Evolutionary conservation across 2,888 invertebrate species (phyloP), one percentile per base, ranked within the genome.

Genomic region (Papilio elwesi): DNA sequence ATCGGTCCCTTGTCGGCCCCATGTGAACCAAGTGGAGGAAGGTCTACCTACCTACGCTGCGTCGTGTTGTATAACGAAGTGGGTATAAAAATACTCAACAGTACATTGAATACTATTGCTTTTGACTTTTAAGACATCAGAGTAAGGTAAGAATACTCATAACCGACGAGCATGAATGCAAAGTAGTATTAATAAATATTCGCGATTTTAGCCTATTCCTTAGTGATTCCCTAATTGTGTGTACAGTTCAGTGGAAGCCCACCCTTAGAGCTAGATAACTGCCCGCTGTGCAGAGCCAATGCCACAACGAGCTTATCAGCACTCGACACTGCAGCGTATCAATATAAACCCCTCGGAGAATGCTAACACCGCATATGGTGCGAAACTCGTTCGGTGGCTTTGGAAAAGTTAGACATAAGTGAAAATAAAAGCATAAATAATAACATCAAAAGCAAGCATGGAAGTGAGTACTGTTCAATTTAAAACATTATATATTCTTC

Each of bases 191-290:
- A 26, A 26, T 26, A 26, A 4, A 26, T 2, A 26, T 26, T 26
- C 26, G 26, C 4, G 26, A 26, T 26, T 1, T 26, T 2, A 4
- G 26, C 26, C 26, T 51, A 51, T 0, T 13, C 13, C n/a, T n/a
- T 51, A n/a, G n/a, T 51, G n/a, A n/a, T 0, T n/a, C n/a, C 8
- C 3, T n/a, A 51, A 3, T 51, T 26, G 16, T 55, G 9, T 55
- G 26, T 55, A 55, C 55, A 15, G 53, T 55, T 26, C 38, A 38
- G 38, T 57, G 57, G 11, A 57, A 57, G 57, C 36, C 57, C 57
- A 57, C 38, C 57, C 57, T 63, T 63, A 71, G 68, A 6, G 68
- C 65, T 43, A 74, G 77, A 77, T 78, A 78, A 72, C 63, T 74
- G 48, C 78, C 73, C 51, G 70, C 73, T 76, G 75, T 26, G 71